Evolutionary conservation across 1,140 invertebrate species (phyloP), one percentile per base, ranked within the genome.

Genomic region (Psilanteris sp.): DNA sequence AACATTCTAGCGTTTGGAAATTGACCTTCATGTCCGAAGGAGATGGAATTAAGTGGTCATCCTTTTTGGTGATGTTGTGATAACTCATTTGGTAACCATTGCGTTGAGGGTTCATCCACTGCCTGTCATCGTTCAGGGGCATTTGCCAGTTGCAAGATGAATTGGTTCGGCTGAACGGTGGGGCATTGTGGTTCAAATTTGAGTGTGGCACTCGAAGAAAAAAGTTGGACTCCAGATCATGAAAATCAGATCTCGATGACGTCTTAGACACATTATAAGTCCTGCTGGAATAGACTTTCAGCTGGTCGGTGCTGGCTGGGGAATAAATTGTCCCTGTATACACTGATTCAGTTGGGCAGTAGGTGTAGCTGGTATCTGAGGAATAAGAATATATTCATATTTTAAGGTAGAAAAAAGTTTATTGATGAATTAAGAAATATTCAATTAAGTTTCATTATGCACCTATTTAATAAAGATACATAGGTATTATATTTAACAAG

Each of bases 1-100:
- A 88, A 37, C 81, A 85, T 29, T 88, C 86, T 5, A 61, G 18
- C 3, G 76, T 77, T 15, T 80, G 78, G n/a, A 44, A 70, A 10
- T 77, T 84, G 2, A 80, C 24, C 41, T 78, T 80, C 16, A 72
- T 76, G 15, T 85, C 78, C 1, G 79, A 76, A 2, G 24, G 3
- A 11, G 55, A 43, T 16, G 32, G 8, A 32, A 41, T 4, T 4
- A 29, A 7, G 36, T 13, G 24, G 3, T 48, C 59, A 2, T 79
- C 73, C 22, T 57, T 78, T 15, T 29, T 66, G 4, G 26, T 39
- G 3, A 79, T 55, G 4, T 71, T 82, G 37, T 44, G 77, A 27
- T 59, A 80, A 29, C 74, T 82, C 1, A 29, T 52, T 9, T 78
- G 79, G 10, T 78, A 64, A 24, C 34, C 37, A 4, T 36, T 66